Base-by-base conservation (phyloP, 2,888 invertebrate species). In the Nymphalis c-album region DNA sequence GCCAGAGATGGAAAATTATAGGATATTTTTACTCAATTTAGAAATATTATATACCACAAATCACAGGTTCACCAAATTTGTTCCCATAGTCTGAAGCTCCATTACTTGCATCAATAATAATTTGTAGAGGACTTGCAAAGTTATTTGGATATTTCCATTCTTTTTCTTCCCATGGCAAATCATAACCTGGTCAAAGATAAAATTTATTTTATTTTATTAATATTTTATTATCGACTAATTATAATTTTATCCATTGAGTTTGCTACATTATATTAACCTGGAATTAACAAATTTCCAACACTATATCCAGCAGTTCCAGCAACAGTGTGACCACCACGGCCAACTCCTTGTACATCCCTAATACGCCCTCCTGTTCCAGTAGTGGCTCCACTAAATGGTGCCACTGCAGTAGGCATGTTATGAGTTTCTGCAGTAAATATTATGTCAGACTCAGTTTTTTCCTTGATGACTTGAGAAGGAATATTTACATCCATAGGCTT, bases 11-110 rank as follows among this genome's bases (percentile, higher is more conserved):
- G 2, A 13, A 13, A 13, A 40, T 40, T 40, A 40, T 8, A 40
- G 10, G 3, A 13, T 40, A 13, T 40, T 40, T 1, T 10, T 10
- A 40, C 40, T 2, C 1, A 40, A 13, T 40, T 8, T 13, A 40
- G 40, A 40, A 13, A 13, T 40, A 13, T 40, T 40, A 10, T 2
- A 8, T 40, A 89, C 91, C 91, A 76, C 88, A 82, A 72, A 99
- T 94, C 0, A 99, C 94, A 0, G 99, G 99, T 85, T 99, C 99
- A 0, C 99, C 99, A 89, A 99, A 99, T 91, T 99, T 99, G 87
- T 99, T 99, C 8, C 99, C 99, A 86, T 99, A 99, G 85, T 99
- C 99, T 0, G 98, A 98, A 4, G 99, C 99, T 1, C 99, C 99
- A 84, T 99, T 98, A 84, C 98, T 98, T 0, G 99, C 99, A 86